Evolutionary conservation across 2,888 invertebrate species (phyloP), one percentile per base, ranked within the genome.

Genomic region (Agrochola litura): DNA sequence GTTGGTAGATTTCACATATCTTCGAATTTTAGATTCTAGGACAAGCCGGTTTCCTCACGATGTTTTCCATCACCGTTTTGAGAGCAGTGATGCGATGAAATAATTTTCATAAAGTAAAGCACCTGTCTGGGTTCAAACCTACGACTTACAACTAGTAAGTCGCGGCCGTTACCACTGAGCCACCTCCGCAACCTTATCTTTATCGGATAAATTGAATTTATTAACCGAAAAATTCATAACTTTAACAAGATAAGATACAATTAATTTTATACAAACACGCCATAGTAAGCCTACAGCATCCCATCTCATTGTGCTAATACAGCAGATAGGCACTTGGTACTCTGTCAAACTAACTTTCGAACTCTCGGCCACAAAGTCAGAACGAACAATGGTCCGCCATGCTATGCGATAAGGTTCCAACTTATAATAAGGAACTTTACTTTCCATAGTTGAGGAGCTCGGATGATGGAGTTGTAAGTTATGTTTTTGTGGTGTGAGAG

Each of bases 371-470:
- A 77, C 86, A 73, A 88, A 88, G 86, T 87, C 86, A 88, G 87
- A 85, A 82, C 77, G 88, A 89, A 89, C 90, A 89, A 88, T 85
- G 82, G 78, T 73, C 83, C 86, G 68, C 65, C 77, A 83, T 72
- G 76, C 83, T 89, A 84, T 90, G 88, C 88, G 94, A 93, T 89
- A 92, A 89, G 90, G 92, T 93, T 92, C 90, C 86, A 92, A 92
- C 89, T 93, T 92, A 92, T 92, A 92, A 92, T 92, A 90, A 91
- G 88, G 89, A 88, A 88, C 88, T 89, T 89, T 83, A 90, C 91
- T 92, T 92, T 91, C 87, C 88, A 89, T 88, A 90, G 88, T 63
- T 75, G 3, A 60, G 64, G 88, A 89, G 89, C 64, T 83, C 10
- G 77, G 10, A 2, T 60, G 6, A 0, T 30, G 12, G 41, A 73